A percentile compares a stretch with the other conserved stretches of the same genome.
Conservation (phyloP, 2,797 vertebrate species). For the Rhyacichthys aspro region DNA sequence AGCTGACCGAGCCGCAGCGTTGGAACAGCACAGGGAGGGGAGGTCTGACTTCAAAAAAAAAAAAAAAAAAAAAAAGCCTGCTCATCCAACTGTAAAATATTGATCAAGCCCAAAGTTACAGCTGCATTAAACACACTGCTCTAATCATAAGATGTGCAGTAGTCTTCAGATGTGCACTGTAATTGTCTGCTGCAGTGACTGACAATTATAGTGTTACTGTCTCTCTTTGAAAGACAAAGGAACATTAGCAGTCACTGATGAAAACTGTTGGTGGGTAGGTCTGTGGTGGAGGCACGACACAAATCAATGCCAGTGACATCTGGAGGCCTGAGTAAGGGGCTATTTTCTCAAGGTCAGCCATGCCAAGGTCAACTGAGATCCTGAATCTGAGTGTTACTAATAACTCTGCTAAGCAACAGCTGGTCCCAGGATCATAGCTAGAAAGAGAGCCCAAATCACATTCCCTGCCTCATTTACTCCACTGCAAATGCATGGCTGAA, state of each 20-base stretch:
- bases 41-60: constrained; percentile 11
- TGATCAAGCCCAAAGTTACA: constrained; percentile 12
- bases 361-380: constrained; percentile 65
- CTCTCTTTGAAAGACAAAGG: constrained; percentile 18
- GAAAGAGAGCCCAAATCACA: constrained; percentile 31
- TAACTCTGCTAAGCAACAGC: constrained; percentile 60
- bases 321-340: constrained; percentile 59
- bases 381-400: constrained; percentile 55
- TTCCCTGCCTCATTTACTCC: constrained; percentile 24
- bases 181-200: constrained; percentile 7
- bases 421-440: constrained; percentile 42
- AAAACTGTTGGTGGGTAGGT: constrained; percentile 23
- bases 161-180: too few relatives aligned
- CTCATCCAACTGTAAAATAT: constrained; percentile 13
- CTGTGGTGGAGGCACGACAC: constrained; percentile 43
- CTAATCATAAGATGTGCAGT: not conserved
- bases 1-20: constrained; percentile 29
- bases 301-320: constrained; percentile 62
- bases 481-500: constrained; percentile 9
- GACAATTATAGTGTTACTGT: not conserved
- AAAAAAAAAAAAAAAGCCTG: constrained; percentile 33
- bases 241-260: constrained; percentile 31
- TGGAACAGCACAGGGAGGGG: constrained; percentile 27
- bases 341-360: constrained; percentile 73
- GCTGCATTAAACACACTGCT: constrained; percentile 16